Percentiles rank a stretch among this genome's conserved stretches.
Conservation (phyloP, 2,797 vertebrate genomes). For the Manis javanica region DNA sequence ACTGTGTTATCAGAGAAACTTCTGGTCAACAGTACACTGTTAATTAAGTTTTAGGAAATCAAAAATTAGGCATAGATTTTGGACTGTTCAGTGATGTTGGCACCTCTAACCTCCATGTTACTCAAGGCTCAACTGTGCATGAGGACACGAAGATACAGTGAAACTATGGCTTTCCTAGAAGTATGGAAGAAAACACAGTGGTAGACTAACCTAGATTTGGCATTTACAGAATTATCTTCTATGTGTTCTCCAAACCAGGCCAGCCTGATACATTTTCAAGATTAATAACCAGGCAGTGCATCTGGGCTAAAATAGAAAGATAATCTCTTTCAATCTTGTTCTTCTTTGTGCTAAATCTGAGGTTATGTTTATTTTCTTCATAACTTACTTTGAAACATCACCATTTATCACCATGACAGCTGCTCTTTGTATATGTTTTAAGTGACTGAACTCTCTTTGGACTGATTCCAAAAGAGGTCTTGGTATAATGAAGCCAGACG, state of each 20-base stretch:
- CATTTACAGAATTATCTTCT: neutral
- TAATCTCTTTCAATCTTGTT: neutral
- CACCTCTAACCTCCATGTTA: too few relatives aligned
- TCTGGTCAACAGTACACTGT: too few relatives aligned
- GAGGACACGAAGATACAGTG: neutral
- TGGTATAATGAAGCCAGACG: neutral
- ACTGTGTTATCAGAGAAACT: too few relatives aligned
- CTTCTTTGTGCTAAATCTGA: neutral
- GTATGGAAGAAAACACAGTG: neutral
- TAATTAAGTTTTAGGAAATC: too few relatives aligned
- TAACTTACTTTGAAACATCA: neutral
- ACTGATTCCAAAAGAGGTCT: neutral
- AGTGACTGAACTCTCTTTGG: neutral
- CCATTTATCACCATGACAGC: neutral
- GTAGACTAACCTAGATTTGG: neutral
- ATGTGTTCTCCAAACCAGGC: neutral
- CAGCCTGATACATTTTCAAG: neutral
- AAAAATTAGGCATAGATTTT: too few relatives aligned
- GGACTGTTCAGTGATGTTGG: too few relatives aligned
- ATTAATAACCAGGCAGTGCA: neutral
- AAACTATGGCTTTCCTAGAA: neutral
- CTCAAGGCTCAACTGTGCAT: neutral
- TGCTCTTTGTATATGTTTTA: neutral
- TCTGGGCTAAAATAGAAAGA: neutral
- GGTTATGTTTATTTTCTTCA: neutral